Base-by-base conservation (phyloP, 92 coral and sea anemone genomes). In the Bergia puertoricense region DNA sequence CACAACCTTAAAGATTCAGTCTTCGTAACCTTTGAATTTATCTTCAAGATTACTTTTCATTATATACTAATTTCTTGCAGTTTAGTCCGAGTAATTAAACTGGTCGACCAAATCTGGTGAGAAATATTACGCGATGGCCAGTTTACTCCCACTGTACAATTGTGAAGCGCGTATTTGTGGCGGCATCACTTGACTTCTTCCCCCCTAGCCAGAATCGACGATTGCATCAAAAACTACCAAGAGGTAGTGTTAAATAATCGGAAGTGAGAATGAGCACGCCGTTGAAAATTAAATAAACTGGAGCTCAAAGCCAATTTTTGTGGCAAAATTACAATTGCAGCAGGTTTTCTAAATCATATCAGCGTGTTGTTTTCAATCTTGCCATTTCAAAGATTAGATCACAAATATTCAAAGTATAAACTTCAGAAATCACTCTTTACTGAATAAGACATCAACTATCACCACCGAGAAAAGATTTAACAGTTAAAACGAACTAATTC, bases 341-440 rank as follows among this genome's bases (percentile, higher is more conserved):
- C 45, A 84, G 77, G 62, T 38, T 73, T 71, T 71, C 46, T 71
- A 38, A 84, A 84, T 84, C 87, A 84, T 84, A 69, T 84, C 87
- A 81, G 62, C 74, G 77, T 44, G 65, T 84, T 84, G 62, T 84
- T 51, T 51, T 84, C 79, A 84, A 44, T 84, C 87, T 84, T 84
- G 87, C 68, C 78, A 84, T 84, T 84, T 73, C 57, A 72, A 44
- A 84, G 87, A 84, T 84, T 84, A 84, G 87, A 84, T 84, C 78
- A 84, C 75, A 84, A 46, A 84, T 84, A 84, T 84, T 84, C 66
- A 84, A 84, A 72, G 46, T 79, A 72, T 72, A 50, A 45, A 72
- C 79, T 73, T 82, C 78, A 6, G 16, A 71, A 72, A 84, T 69
- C 87, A 45, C 44, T 11, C 36, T 71, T 45, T 44, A 71, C 79